Conservation (phyloP, 2,113 vertebrate genomes). For the Gopherus evgoodei region DNA sequence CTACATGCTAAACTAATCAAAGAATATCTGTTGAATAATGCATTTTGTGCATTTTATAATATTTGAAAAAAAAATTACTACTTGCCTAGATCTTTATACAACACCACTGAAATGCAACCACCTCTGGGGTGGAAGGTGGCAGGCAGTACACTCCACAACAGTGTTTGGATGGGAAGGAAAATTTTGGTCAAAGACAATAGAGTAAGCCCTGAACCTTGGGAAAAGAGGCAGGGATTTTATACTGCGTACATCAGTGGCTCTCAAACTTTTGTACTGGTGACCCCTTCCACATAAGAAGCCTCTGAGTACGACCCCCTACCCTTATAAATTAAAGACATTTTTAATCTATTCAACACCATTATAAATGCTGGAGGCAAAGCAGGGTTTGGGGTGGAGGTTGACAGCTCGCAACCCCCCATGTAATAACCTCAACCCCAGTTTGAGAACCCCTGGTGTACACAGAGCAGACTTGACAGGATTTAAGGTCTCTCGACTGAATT, state of each 20-base stretch:
- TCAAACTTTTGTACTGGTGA: too few relatives aligned
- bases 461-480: background rate
- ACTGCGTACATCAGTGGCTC: background rate
- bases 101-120: background rate
- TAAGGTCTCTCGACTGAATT: background rate
- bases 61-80: background rate
- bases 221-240: background rate
- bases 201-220: background rate
- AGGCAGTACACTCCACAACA: background rate
- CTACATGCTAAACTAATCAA: background rate
- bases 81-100: background rate
- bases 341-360: too few relatives aligned
- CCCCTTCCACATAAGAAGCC: too few relatives aligned
- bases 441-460: background rate
- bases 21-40: background rate
- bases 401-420: too few relatives aligned
- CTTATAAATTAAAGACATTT: too few relatives aligned
- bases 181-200: background rate
- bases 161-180: slow-evolving; percentile 13
- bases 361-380: too few relatives aligned
- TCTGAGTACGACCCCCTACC: too few relatives aligned
- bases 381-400: too few relatives aligned
- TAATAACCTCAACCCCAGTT: too few relatives aligned
- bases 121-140: background rate
- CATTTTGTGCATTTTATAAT: background rate